Percentiles rank a stretch among this genome's conserved stretches.
Conservation (phyloP, 1,140 invertebrate species). For the Conopomorpha cramerella region DNA sequence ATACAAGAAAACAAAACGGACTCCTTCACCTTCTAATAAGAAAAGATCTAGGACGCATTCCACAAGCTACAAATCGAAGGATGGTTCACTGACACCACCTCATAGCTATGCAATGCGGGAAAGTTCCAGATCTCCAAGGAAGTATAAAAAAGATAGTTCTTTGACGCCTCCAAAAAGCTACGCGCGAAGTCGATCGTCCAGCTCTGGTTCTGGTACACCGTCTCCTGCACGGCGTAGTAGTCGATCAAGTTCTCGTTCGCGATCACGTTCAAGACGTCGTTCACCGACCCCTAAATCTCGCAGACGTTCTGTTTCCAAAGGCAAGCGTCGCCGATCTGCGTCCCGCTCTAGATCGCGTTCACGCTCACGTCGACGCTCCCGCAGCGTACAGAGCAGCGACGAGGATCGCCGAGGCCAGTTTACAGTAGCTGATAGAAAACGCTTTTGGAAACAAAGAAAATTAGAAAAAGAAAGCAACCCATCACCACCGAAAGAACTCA, state of each 20-base stretch:
- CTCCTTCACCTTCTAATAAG: not conserved
- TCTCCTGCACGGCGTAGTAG: constrained; percentile 25
- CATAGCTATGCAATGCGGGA: no score
- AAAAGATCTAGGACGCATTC: no score
- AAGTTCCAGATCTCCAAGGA: constrained; percentile 22
- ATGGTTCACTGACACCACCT: no score
- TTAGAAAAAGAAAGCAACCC: constrained; percentile 23
- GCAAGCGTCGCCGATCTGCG: not conserved
- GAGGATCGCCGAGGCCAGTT: constrained; percentile 45
- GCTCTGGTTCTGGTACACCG: constrained; percentile 26
- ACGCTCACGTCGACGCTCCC: constrained; percentile 19
- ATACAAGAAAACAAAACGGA: constrained; percentile 14
- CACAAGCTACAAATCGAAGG: no score
- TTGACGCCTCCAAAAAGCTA: constrained; percentile 42
- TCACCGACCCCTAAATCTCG: constrained; percentile 9
- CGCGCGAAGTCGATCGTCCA: constrained; percentile 24
- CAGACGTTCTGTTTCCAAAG: not conserved
- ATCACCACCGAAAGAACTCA: constrained; percentile 30
- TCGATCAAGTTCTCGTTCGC: constrained; percentile 23
- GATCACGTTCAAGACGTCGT: constrained; percentile 24
- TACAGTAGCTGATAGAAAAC: constrained; percentile 42
- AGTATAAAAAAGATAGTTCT: constrained; percentile 22
- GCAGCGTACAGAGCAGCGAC: constrained; percentile 23
- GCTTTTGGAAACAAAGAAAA: constrained; percentile 38
- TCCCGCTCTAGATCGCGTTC: constrained; percentile 3